A percentile compares a stretch with the other conserved stretches of the same genome.
phyloP scores from a whole-genome alignment of 2,888 invertebrate species.

The Drepanosiphum platanoidis region DNA sequence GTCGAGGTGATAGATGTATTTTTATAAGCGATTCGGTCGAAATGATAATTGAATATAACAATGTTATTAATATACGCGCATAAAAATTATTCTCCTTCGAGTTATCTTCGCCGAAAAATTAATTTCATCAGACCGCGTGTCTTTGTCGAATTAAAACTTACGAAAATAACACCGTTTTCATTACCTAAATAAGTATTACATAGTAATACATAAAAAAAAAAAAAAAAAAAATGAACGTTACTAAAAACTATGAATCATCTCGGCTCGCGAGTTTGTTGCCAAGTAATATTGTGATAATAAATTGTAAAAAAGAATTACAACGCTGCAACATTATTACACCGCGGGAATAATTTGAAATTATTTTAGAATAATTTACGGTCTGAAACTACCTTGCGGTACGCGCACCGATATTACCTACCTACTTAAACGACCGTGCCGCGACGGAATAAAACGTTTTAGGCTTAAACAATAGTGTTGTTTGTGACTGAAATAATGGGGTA shows the following conservation, averaged over 20 bases:
- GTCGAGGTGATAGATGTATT: too few relatives aligned
- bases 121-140: too few relatives aligned
- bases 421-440: background rate
- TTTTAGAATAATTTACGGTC: background rate
- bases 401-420: background rate
- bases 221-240: too few relatives aligned
- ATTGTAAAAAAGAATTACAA: background rate
- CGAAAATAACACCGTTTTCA: too few relatives aligned
- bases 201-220: too few relatives aligned
- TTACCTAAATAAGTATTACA: too few relatives aligned
- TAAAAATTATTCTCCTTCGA: too few relatives aligned
- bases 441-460: constrained; percentile 9
- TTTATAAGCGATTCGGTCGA: too few relatives aligned
- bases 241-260: background rate
- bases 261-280: background rate
- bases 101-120: too few relatives aligned
- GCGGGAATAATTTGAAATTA: background rate
- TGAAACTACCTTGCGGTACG: background rate
- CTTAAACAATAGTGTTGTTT: constrained; percentile 13
- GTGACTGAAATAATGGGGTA: constrained; percentile 31
- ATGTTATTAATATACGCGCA: too few relatives aligned
- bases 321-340: background rate
- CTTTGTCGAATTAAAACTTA: too few relatives aligned
- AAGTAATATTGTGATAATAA: background rate
- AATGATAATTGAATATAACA: too few relatives aligned